These are phyloP conservation scores for Leptopilina drosophilae DNA, from an alignment of 2,888 invertebrate species.

Conservation along the genomic window DNA sequence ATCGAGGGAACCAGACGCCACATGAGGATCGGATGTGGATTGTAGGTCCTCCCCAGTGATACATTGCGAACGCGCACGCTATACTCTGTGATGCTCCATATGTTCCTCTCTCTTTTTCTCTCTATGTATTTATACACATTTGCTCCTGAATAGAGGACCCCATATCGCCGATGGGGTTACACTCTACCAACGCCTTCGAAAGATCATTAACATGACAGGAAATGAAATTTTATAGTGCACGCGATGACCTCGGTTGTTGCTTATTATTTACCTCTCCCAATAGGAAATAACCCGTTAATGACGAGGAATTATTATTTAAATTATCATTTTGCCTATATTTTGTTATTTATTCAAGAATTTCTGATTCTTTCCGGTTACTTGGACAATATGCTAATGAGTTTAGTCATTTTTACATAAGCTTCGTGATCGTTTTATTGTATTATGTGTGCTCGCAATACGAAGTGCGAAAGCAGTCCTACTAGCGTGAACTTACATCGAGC, in stretches of 20 bases:
- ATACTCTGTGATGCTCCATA: conserved; percentile 60
- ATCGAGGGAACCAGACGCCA: conserved; percentile 58
- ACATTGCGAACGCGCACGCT: conserved; percentile 70
- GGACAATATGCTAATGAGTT: conserved; percentile 42
- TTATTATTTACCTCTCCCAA: background rate
- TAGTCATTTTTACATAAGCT: conserved; percentile 53
- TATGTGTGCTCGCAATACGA: conserved; percentile 42
- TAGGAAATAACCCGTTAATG: background rate
- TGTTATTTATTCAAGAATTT: too few species aligned
- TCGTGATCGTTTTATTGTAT: background rate
- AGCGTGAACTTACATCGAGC: conserved; percentile 57
- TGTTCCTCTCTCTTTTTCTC: conserved; percentile 43
- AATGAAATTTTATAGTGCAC: conserved; percentile 65
- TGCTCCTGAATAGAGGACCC: conserved; percentile 21
- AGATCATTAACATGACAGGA: conserved; percentile 68
- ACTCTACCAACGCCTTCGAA: conserved; percentile 42
- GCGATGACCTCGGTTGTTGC: conserved; percentile 53
- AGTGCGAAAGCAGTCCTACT: conserved; percentile 52
- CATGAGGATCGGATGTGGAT: conserved; percentile 59
- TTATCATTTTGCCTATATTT: background rate
- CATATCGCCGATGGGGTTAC: background rate
- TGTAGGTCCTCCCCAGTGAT: conserved; percentile 65
- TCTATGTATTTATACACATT: conserved; percentile 18
- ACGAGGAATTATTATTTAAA: too few species aligned
- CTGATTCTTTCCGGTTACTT: background rate